phyloP scores from a whole-genome alignment of 2,888 invertebrate species.

The Listrodromus nycthemerus region DNA sequence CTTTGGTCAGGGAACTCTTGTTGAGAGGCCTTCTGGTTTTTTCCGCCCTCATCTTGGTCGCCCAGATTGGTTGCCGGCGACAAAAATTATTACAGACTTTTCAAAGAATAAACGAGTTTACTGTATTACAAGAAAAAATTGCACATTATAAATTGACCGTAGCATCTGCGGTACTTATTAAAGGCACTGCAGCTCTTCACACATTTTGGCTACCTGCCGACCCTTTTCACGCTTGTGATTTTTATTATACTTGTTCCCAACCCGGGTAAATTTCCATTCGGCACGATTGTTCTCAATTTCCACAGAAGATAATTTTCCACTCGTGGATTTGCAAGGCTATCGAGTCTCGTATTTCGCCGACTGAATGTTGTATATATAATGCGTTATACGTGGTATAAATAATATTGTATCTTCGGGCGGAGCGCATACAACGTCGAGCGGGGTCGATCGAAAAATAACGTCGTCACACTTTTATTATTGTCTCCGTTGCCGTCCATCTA shows the following conservation, averaged over 20 bases:
- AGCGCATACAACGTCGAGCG: slow-evolving; percentile 39
- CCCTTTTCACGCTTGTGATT: too few relatives aligned
- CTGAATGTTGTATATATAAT: neutral
- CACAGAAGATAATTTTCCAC: too few relatives aligned
- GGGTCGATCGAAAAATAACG: slow-evolving; percentile 52
- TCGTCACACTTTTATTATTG: slow-evolving; percentile 34
- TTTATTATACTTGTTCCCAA: too few relatives aligned
- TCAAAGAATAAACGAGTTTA: neutral
- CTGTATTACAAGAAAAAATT: neutral
- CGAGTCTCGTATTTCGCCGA: neutral
- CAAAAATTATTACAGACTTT: neutral
- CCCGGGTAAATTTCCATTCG: too few relatives aligned
- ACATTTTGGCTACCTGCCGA: too few relatives aligned
- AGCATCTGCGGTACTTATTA: neutral
- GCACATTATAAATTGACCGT: neutral
- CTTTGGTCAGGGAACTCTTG: neutral
- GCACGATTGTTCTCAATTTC: too few relatives aligned
- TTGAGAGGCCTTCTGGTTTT: neutral
- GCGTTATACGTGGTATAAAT: neutral
- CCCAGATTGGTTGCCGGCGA: neutral
- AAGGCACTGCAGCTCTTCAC: neutral
- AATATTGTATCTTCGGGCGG: slow-evolving; percentile 7
- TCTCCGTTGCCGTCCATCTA: slow-evolving; percentile 25
- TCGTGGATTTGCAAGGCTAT: neutral
- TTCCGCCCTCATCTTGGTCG: neutral